A percentile compares a stretch with the other conserved stretches of the same genome.
Conservation (phyloP, 1,140 invertebrate species). For the Lepidurus packardi region DNA sequence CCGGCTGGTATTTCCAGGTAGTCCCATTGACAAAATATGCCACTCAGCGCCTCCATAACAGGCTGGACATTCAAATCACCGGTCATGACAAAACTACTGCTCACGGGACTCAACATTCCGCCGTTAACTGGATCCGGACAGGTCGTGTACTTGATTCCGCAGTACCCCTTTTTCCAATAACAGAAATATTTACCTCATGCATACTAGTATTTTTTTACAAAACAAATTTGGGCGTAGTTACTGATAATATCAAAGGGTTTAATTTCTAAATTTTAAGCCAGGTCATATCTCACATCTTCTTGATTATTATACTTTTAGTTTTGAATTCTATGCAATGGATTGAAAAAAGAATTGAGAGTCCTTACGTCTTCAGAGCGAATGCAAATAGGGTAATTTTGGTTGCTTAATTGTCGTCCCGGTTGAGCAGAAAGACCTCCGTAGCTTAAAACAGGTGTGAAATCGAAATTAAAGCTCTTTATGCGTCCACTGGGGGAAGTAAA, state of each 20-base stretch:
- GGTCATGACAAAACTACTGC: conserved; percentile 12
- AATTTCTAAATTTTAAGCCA: too few relatives aligned
- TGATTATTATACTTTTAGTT: not conserved
- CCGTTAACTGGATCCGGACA: not conserved
- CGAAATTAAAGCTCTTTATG: conserved; percentile 71
- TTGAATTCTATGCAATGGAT: not conserved
- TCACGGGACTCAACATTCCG: not conserved
- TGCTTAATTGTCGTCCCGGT: conserved; percentile 62
- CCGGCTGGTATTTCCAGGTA: conserved; percentile 17
- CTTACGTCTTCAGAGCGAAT: conserved; percentile 44
- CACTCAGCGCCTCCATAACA: conserved; percentile 14
- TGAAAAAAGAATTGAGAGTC: not conserved
- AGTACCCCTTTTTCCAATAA: not conserved
- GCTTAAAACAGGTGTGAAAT: conserved; percentile 50
- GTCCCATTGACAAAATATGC: conserved; percentile 14
- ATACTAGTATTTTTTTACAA: too few relatives aligned
- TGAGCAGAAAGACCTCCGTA: not conserved
- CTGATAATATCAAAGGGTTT: too few relatives aligned
- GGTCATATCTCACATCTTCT: too few relatives aligned
- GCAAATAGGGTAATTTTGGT: conserved; percentile 69
- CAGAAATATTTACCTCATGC: not conserved
- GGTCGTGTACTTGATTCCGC: not conserved
- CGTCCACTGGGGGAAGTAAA: conserved; percentile 57
- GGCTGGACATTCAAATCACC: conserved; percentile 1
- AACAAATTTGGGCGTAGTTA: too few relatives aligned